phyloP scores from a whole-genome alignment of 2,113 vertebrate genomes.

The Neotoma lepida region DNA sequence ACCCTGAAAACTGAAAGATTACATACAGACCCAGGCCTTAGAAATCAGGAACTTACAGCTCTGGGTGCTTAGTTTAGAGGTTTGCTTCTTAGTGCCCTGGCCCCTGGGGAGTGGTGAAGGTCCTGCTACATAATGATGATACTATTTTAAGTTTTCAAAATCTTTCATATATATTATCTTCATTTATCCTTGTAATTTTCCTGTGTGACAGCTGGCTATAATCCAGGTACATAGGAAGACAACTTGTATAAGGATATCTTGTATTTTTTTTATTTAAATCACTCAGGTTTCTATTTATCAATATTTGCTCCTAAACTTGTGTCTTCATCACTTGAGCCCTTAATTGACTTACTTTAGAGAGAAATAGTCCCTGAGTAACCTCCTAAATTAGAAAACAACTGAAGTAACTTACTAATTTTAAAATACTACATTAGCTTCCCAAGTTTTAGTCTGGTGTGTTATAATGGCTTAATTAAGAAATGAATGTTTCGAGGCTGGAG shows the following conservation, averaged over 20 bases:
- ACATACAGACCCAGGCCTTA: neutral
- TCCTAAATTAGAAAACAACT: neutral
- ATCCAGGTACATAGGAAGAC: neutral
- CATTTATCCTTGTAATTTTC: neutral
- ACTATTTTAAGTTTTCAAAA: neutral
- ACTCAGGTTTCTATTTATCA: neutral
- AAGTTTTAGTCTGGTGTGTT: neutral
- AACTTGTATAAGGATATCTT: neutral
- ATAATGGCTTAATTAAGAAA: constrained; percentile 34
- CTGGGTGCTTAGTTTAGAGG: neutral
- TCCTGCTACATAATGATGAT: neutral
- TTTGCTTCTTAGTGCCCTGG: neutral
- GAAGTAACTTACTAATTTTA: constrained; percentile 2
- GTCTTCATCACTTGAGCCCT: neutral
- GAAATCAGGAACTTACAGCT: neutral
- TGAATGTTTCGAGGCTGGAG: too few species aligned
- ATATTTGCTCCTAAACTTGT: neutral
- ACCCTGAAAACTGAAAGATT: neutral
- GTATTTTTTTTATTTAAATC: constrained; percentile 9
- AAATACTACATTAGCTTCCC: neutral
- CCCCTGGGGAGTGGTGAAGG: neutral
- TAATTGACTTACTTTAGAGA: neutral
- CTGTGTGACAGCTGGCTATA: neutral
- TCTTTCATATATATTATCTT: neutral
- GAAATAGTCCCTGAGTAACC: neutral